Conservation (phyloP, 92 coral and sea anemone genomes). For the Paramuricea clavata region DNA sequence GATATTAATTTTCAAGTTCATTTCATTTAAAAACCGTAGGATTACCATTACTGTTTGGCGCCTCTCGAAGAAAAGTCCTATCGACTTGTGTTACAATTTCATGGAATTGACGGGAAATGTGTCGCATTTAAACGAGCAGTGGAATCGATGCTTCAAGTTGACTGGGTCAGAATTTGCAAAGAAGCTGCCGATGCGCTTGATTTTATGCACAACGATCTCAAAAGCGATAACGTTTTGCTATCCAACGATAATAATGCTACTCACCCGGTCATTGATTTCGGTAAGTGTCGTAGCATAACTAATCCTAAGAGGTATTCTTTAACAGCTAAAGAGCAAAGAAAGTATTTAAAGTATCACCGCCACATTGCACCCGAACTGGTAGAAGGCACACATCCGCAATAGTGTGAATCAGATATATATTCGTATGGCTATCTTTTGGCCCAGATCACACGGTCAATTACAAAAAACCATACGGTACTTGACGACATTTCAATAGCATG, state of each 20-base stretch:
- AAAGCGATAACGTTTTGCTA: not conserved
- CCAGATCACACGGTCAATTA: not conserved
- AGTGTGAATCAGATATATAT: conserved; percentile 22
- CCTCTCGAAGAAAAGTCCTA: no score
- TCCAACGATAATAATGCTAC: not conserved
- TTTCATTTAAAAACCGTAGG: no score
- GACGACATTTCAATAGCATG: conserved; percentile 20
- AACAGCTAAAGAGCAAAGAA: not conserved
- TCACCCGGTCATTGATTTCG: not conserved
- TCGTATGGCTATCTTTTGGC: conserved; percentile 41
- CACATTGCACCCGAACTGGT: conserved; percentile 1
- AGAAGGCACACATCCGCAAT: not conserved
- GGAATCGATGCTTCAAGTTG: no score
- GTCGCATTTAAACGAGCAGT: no score
- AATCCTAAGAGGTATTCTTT: not conserved
- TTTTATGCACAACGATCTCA: not conserved
- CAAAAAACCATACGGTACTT: not conserved
- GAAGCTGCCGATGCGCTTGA: no score
- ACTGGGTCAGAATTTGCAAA: no score
- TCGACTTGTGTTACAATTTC: no score
- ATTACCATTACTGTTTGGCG: no score
- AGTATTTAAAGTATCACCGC: not conserved
- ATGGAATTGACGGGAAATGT: no score
- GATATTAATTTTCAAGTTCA: no score
- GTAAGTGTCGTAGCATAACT: not conserved